phyloP scores from a whole-genome alignment of 2,113 vertebrate species.

The Maccullochella peelii region DNA sequence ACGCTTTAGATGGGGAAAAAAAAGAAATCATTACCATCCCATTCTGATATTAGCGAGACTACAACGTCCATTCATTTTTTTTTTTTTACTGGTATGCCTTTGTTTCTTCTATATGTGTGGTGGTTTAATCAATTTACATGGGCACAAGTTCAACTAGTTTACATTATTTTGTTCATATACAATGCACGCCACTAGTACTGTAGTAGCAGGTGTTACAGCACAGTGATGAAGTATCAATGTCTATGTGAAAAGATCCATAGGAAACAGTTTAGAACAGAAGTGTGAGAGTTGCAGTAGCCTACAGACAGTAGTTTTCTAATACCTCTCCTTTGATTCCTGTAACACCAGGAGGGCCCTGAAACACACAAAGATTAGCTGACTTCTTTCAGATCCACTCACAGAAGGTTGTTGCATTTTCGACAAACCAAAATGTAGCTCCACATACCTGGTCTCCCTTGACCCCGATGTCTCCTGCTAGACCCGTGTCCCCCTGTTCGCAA shows the following conservation, averaged over 20 bases:
- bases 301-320: not conserved
- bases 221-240: not conserved
- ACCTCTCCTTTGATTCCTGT: conserved; percentile 85
- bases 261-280: not conserved
- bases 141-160: not conserved
- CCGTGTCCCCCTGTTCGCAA: conserved; percentile 79
- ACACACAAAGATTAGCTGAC: conserved; percentile 11
- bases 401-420: not conserved
- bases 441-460: conserved; percentile 84
- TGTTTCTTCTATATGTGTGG: not conserved
- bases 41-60: not conserved
- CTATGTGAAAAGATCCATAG: not conserved
- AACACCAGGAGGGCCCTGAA: conserved; percentile 84
- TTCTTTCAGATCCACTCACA: not conserved
- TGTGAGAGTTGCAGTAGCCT: not conserved
- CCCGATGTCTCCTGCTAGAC: conserved; percentile 74
- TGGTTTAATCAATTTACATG: not conserved
- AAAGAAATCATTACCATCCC: not conserved
- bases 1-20: conserved; percentile 49
- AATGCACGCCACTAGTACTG: not conserved
- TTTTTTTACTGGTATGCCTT: not conserved
- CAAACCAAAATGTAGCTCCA: not conserved
- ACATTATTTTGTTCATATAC: not conserved
- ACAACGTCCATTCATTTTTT: not conserved
- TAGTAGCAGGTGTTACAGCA: not conserved